Evolutionary conservation across 2,113 vertebrate genomes (phyloP), one percentile per base, ranked within the genome.

Genomic region (Eretmodus cyanostictus): DNA sequence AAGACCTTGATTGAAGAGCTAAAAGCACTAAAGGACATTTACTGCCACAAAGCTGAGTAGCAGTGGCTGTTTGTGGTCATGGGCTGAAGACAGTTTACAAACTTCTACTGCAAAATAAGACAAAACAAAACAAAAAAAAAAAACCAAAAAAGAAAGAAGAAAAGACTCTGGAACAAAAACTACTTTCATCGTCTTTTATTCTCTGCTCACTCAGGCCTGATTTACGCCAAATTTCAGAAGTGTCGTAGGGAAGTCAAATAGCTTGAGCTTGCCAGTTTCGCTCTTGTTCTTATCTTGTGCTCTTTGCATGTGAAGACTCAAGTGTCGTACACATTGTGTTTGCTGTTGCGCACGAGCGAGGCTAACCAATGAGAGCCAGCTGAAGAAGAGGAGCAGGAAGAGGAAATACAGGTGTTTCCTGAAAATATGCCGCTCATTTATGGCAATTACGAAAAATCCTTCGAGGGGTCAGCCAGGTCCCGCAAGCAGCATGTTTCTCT

Each of bases 1-100:
- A 99, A 99, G 97, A 99, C 98, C 93, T 97, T 99, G 94, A 99
- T 99, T 95, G 98, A 99, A 96, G 98, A 99, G 97, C 98, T 99
- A 93, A 99, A 98, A 96, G 98, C 98, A 83, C 98, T 99, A 93
- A 99, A 99, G 97, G 98, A 99, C 97, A 98, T 99, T 96, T 99
- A 99, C 95, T 99, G 98, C 97, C 98, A 99, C 97, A 99, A 99
- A 96, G 95, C 96, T 86, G 98, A 99, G 92, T 98, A 97, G 97
- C 91, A 90, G 95, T 93, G 16, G 73, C 89, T 4, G 93, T 92
- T 94, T 92, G 96, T 93, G 96, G 86, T 66, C 68, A 59, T 29
- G 90, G 92, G 96, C 95, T 51, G 96, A 89, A 82, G 89, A 95
- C 93, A 94, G 93, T 86, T 91, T 85, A 85, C 81, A 86, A 80